Evolutionary conservation across 2,113 vertebrate genomes (phyloP), one percentile per base, ranked within the genome.

Genomic region (Gavia stellata): DNA sequence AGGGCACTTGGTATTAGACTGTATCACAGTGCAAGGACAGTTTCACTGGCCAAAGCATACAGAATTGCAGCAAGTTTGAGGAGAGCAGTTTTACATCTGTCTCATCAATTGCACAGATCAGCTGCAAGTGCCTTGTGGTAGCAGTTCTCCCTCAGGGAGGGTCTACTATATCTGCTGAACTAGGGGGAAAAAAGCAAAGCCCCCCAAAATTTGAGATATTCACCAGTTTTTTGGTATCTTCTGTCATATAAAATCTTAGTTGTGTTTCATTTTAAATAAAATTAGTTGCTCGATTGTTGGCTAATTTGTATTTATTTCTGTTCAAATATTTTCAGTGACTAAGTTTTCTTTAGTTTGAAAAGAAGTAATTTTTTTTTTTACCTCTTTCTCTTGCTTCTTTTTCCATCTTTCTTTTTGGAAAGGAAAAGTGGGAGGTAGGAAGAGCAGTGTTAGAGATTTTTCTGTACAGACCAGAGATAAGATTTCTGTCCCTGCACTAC

Each of bases 1-100:
- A 92, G 31, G 52, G 66, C 52, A 40, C 56, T 88, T 88, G 45
- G 53, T 91, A 29, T 65, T 45, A 74, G 71, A 52, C 42, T 24
- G 40, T 85, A 21, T 62, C 86, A 85, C 53, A 92, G 91, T 47
- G 77, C 85, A 96, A 92, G 90, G 92, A n/a, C 34, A 66, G 63
- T 88, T 47, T 63, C 52, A 36, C 26, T 63, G 78, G 81, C 87
- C 84, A 94, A 82, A 95, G 74, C 36, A 17, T 44, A 72, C 62
- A 90, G 59, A 71, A 70, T 53, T 77, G 26, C 58, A 80, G 26
- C 71, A 18, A 2, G 56, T 80, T 78, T 72, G 44, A 92, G 75
- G 17, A 71, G 90, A 72, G 88, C 92, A 92, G 81, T 94, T 97
- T 97, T 85, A 71, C 92, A 94, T 97, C 97, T 97, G 96, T 97